These are phyloP conservation scores for Anguilla japonica DNA, from an alignment of 2,113 vertebrate genomes.

Conservation along the genomic window DNA sequence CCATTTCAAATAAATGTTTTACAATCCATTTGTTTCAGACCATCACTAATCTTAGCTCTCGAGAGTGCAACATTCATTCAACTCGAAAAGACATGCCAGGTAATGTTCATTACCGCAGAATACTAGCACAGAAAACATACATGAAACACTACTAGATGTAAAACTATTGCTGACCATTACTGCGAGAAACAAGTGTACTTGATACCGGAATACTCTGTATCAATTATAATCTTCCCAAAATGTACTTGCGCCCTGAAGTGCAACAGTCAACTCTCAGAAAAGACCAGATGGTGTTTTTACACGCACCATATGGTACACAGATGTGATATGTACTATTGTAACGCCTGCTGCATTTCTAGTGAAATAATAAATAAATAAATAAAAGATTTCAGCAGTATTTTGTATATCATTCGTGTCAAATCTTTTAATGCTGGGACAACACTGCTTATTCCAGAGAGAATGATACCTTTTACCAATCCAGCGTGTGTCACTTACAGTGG, in stretches of 20 bases:
- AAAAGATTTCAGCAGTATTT: not conserved
- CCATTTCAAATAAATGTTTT: not conserved
- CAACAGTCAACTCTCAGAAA: not conserved
- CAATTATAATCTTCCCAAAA: not conserved
- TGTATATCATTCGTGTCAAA: not conserved
- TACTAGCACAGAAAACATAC: not conserved
- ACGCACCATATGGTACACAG: constrained; percentile 15
- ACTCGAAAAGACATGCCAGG: not conserved
- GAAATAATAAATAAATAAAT: too few species aligned
- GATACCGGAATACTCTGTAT: not conserved
- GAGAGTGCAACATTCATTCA: not conserved
- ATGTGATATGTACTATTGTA: not conserved
- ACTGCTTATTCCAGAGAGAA: not conserved
- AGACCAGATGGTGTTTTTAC: constrained; percentile 12
- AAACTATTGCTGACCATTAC: not conserved
- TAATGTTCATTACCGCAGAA: not conserved
- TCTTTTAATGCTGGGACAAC: not conserved
- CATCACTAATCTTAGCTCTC: not conserved
- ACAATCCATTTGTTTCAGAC: not conserved
- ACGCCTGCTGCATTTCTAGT: not conserved
- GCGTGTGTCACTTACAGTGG: too few species aligned
- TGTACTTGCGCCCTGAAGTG: not conserved
- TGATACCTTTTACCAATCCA: not conserved
- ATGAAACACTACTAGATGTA: not conserved
- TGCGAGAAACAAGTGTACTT: not conserved